Base-by-base conservation (phyloP, 2,797 vertebrate genomes). In the Triplophysa yarkandensis region DNA sequence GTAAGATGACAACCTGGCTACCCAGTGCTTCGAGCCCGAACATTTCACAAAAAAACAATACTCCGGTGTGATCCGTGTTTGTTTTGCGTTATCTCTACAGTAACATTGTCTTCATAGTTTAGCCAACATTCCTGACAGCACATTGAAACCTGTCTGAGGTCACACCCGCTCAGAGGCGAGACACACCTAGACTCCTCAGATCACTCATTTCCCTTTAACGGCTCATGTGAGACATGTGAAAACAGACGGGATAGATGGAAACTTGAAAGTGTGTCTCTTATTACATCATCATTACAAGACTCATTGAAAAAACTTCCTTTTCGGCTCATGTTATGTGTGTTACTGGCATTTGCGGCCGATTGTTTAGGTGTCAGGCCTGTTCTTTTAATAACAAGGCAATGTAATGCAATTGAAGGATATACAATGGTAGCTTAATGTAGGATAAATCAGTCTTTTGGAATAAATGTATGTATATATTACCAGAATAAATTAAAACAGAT, bases 61-160 rank as follows among this genome's bases (percentile, higher is more conserved):
- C 23, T 67, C 1, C 4, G 13, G 10, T 50, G 14, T 21, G 44
- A 50, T 21, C n/a, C 16, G 44, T 52, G 13, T 27, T 68, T 36
- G 36, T 17, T 5, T 55, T 21, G 19, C 6, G 25, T 44, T 30
- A 10, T 17, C 8, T 50, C 41, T 3, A 5, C 55, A 39, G 36
- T 23, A 7, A 21, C 61, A 54, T 30, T 28, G 6, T 62, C 36
- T 57, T 69, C 30, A 54, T 69, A 44, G 6, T 19, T 64, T 8
- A 46, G 17, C 16, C 81, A 57, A 74, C 82, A 89, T 88, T 90
- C 85, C 86, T 78, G 11, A 9, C 68, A 44, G 74, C 86, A 58
- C 68, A 86, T 88, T 68, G 54, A 68, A 86, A 86, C 88, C 74
- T 90, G 89, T 86, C 76, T 54, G 23, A 3, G 11, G 65, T 54